A percentile compares a stretch with the other conserved stretches of the same genome.
phyloP scores from a whole-genome alignment of 1,140 invertebrate genomes.

The Laupala kohalensis region DNA sequence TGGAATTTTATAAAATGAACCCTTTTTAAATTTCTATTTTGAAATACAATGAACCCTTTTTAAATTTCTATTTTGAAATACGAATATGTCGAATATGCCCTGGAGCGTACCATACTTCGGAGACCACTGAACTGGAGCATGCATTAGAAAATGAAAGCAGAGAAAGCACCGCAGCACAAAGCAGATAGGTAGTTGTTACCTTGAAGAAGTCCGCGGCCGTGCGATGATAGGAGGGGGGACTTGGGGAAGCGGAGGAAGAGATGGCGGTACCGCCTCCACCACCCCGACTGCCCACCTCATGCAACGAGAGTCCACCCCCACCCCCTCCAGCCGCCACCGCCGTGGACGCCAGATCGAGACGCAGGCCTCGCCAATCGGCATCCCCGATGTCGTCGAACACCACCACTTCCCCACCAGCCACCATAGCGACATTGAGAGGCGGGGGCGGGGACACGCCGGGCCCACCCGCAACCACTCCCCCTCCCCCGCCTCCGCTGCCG shows the following conservation, averaged over 20 bases:
- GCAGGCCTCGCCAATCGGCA: conserved; percentile 43
- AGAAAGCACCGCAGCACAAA: too few species aligned
- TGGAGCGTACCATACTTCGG: too few species aligned
- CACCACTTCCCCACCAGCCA: conserved; percentile 57
- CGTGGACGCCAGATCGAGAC: conserved; percentile 28
- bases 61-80: too few species aligned
- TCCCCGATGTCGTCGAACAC: conserved; percentile 75
- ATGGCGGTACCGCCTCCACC: conserved; percentile 23
- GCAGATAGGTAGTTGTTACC: conserved; percentile 19
- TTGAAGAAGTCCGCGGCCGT: conserved; percentile 36
- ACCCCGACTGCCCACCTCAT: conserved; percentile 10
- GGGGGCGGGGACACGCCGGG: conserved; percentile 8
- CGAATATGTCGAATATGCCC: too few species aligned
- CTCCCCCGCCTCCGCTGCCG: not conserved
- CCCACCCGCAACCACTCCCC: not conserved
- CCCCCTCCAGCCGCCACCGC: conserved; percentile 1
- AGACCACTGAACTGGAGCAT: too few species aligned
- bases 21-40: too few species aligned
- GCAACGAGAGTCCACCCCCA: not conserved
- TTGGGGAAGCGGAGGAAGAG: conserved; percentile 16
- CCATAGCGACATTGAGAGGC: conserved; percentile 20
- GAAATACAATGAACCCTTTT: too few species aligned
- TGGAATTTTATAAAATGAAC: too few species aligned
- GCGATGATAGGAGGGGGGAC: conserved; percentile 13
- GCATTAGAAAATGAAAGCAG: too few species aligned